Evolutionary conservation across 1,140 invertebrate species (phyloP).

Genomic region (Globodera ellingtonae): DNA sequence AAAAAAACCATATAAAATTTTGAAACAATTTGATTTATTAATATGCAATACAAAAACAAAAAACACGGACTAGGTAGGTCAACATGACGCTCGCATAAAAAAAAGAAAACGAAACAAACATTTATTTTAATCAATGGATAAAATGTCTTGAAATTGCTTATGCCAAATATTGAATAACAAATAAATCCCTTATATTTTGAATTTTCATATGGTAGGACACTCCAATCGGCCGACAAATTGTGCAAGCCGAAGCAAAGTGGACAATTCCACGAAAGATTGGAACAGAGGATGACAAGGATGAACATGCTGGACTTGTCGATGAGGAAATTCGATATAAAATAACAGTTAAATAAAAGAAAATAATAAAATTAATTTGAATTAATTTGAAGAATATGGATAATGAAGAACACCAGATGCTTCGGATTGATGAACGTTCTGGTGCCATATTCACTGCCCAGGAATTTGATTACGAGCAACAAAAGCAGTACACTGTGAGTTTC

Average conservation of each 20-base stretch:
- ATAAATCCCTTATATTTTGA: too few relatives aligned
- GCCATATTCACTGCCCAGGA: constrained; percentile 28
- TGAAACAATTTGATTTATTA: too few relatives aligned
- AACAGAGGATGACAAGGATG: not conserved
- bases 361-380: not conserved
- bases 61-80: too few relatives aligned
- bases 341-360: not conserved
- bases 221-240: constrained; percentile 20
- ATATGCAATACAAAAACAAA: too few relatives aligned
- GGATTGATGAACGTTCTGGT: constrained; percentile 37
- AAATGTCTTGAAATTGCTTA: too few relatives aligned
- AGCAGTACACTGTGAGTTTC: constrained; percentile 35
- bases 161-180: too few relatives aligned
- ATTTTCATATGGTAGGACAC: not conserved
- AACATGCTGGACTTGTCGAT: not conserved
- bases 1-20: too few relatives aligned
- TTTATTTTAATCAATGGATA: too few relatives aligned
- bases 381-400: not conserved
- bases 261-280: not conserved
- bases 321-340: constrained; percentile 23
- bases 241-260: constrained; percentile 1
- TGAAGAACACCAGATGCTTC: constrained; percentile 18
- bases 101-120: too few relatives aligned
- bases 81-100: too few relatives aligned
- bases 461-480: constrained; percentile 44